These are phyloP conservation scores for Caerostris darwini DNA, from an alignment of 1,140 invertebrate genomes.

Conservation along the genomic window DNA sequence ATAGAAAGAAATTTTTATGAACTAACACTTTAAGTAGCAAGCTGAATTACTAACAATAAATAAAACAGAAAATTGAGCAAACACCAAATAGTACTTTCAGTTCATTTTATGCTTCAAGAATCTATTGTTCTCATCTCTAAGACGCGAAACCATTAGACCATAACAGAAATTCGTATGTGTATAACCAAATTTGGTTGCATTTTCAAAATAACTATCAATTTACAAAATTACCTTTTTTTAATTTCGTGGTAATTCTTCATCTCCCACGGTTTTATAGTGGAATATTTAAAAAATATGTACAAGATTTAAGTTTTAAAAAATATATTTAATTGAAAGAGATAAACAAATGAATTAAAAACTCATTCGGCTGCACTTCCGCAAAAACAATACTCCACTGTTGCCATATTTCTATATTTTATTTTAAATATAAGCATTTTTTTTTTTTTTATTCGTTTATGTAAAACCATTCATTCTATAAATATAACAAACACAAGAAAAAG, in stretches of 20 bases:
- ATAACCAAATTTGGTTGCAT: constrained; percentile 69
- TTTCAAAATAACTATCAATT: constrained; percentile 29
- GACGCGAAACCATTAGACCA: constrained; percentile 64
- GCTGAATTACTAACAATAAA: constrained; percentile 48
- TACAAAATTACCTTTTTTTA: constrained; percentile 51
- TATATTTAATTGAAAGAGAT: background rate
- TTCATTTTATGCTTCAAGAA: constrained; percentile 69
- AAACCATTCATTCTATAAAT: no score
- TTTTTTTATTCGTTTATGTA: no score
- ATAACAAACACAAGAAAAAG: no score
- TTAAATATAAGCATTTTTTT: background rate
- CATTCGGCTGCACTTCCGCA: constrained; percentile 75
- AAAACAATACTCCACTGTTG: constrained; percentile 57
- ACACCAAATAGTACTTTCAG: constrained; percentile 57
- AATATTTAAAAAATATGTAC: constrained; percentile 27
- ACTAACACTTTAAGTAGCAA: constrained; percentile 27
- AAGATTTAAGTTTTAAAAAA: constrained; percentile 19
- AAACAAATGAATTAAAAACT: constrained; percentile 62
- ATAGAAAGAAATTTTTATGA: constrained; percentile 1
- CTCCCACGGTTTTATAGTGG: constrained; percentile 14
- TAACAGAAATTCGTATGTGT: constrained; percentile 54
- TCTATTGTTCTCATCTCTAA: constrained; percentile 59
- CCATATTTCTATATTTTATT: background rate
- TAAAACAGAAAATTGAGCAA: constrained; percentile 45
- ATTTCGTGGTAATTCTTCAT: constrained; percentile 52